These are phyloP conservation scores for Eolophus roseicapilla DNA, from an alignment of 2,113 vertebrate genomes.

Conservation along the genomic window DNA sequence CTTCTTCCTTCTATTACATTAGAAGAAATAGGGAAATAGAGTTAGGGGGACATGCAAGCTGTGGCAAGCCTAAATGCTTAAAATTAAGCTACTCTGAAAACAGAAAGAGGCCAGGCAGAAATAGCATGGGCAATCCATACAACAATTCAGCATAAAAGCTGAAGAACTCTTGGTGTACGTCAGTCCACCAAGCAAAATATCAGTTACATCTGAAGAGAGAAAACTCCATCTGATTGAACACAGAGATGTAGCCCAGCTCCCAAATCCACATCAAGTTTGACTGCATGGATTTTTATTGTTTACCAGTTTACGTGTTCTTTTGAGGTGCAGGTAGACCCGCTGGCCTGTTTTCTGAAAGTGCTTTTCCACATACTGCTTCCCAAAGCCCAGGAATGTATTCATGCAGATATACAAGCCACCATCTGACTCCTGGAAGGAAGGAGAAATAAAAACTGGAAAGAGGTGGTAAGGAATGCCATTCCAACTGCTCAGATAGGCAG, in stretches of 20 bases:
- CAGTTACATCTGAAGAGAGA: not conserved
- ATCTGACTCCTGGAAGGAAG: constrained; percentile 85
- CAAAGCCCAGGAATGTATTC: constrained; percentile 97
- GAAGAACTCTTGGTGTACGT: not conserved
- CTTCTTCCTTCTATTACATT: constrained; percentile 83
- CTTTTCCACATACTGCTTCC: constrained; percentile 90
- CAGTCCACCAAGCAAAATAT: not conserved
- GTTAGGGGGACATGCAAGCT: not conserved
- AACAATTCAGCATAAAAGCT: not conserved
- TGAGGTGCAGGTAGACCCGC: constrained; percentile 92
- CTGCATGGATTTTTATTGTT: rapidly evolving
- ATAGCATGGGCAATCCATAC: rapidly evolving
- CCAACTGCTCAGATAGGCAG: not conserved
- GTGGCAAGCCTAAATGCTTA: not conserved
- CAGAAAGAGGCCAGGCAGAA: not conserved
- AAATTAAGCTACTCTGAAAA: not conserved
- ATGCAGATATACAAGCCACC: constrained; percentile 96
- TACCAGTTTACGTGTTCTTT: constrained; percentile 87
- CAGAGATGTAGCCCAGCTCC: not conserved
- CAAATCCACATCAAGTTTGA: not conserved
- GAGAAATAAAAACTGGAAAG: not conserved
- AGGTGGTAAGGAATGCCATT: not conserved
- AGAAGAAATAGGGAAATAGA: not conserved
- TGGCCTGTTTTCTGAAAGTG: constrained; percentile 90
- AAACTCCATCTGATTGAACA: not conserved